Evolutionary conservation across 2,888 invertebrate genomes (phyloP), one percentile per base, ranked within the genome.

Genomic region (Atrina japonica): DNA sequence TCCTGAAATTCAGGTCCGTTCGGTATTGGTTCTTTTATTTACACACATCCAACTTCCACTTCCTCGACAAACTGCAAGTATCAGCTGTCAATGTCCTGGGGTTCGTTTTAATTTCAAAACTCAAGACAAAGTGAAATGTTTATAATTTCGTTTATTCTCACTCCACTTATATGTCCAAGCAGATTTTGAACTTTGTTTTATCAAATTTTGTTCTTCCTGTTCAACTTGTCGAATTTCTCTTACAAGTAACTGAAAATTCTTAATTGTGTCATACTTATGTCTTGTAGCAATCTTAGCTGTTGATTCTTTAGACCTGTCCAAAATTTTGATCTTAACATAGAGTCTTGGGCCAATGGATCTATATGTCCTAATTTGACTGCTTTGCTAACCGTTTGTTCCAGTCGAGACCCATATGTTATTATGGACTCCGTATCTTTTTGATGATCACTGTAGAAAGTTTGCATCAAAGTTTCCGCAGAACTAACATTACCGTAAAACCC

Each of bases 191-290:
- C 25, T 49, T 3, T 6, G 21, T 21, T n/a, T 14, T 1, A 21
- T 14, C 11, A 11, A 9, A 49, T 18, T 49, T 18, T 14, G 23
- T 1, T 49, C 49, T 21, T 59, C 27, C 11, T 47, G 40, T 43
- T 43, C 43, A 30, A 52, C 21, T 40, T 14, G 18, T 41, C 25
- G 16, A 25, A 63, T 30, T 30, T 63, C 52, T 35, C 29, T 35
- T 52, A 47, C n/a, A 5, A 50, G 25, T 35, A 7, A 7, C 9
- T 63, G 27, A 27, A 52, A 63, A 40, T 41, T 16, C 16, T 43
- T 40, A 14, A 52, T 52, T 30, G 25, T 49, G 59, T 60, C 66
- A 52, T 66, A 50, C 25, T 41, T 50, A 56, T 66, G 45, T 1
- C 50, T 35, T 27, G 66, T 59, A 3, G 27, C 23, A 14, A n/a